Evolutionary conservation across 2,797 vertebrate genomes (phyloP), one percentile per base, ranked within the genome.

Genomic region (Falco cherrug): DNA sequence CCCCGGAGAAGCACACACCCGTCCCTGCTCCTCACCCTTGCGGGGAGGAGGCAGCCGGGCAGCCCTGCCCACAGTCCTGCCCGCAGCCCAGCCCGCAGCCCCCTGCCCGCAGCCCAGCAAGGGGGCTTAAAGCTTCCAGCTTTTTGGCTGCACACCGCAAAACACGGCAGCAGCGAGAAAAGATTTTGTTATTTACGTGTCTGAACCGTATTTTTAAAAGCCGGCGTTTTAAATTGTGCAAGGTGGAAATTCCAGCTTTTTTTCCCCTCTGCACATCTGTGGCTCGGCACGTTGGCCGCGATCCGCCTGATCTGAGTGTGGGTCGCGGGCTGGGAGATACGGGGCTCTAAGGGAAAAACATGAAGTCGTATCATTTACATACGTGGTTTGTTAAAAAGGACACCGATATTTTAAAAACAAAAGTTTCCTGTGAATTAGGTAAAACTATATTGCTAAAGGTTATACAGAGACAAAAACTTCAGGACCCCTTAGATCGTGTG

Each of bases 271-370:
- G 43, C 17, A 22, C 50, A 7, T 68, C 16, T 48, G 37, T 15
- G n/a, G 35, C 26, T 68, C 69, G 47, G 51, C 21, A 74, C 56
- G 54, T 76, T n/a, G 74, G 85, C 59, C 3, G 39, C n/a, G 28
- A 31, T 81, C 78, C 37, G 41, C 25, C 33, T 48, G 53, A 68
- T 18, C 14, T 15, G 63, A 59, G 35, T 2, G 25, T 14, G 39
- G 28, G 4, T n/a, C 65, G 28, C 0, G 4, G 63, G 20, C 24
- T 4, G 2, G 33, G 53, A 61, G 54, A 76, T 10, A 16, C 0
- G 19, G n/a, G 50, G 33, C 15, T 77, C 17, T 22, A 24, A 31
- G 35, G 35, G 18, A 85, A 76, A 86, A 89, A 73, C 39, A 25
- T 33, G 13, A 81, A 87, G 21, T 37, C 67, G n/a, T 31, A 1